Percentiles rank a stretch among this genome's conserved stretches.
Conservation (phyloP, 2,888 invertebrate genomes). For the Idaea aversata region DNA sequence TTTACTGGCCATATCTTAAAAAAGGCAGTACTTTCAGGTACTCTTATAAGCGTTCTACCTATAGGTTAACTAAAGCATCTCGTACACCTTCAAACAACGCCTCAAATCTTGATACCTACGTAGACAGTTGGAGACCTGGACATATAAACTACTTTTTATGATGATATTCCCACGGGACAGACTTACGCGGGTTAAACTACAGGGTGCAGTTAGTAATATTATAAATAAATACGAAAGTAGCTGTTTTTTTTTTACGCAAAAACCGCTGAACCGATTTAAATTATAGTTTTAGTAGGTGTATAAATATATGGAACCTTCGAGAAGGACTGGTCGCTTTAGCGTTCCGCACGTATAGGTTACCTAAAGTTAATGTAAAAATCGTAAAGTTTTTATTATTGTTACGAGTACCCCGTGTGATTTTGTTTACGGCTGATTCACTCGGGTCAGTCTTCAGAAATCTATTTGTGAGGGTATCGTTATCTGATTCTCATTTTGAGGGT, state of each 20-base stretch:
- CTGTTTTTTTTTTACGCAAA: too few species aligned
- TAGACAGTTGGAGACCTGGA: too few species aligned
- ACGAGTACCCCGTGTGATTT: slow-evolving; percentile 9
- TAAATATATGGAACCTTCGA: too few species aligned
- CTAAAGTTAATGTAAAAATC: slow-evolving; percentile 14
- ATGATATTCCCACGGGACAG: too few species aligned
- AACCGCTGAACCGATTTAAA: too few species aligned
- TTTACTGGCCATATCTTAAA: slow-evolving; percentile 20
- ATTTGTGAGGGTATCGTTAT: background rate
- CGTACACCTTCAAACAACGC: background rate
- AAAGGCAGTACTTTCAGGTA: slow-evolving; percentile 19
- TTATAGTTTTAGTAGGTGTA: too few species aligned
- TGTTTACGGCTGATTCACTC: slow-evolving; percentile 7
- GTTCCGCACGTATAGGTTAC: slow-evolving; percentile 6
- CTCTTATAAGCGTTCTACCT: slow-evolving; percentile 16
- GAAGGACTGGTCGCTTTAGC: background rate
- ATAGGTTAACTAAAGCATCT: slow-evolving; percentile 6
- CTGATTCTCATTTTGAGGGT: too few species aligned
- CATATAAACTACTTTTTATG: too few species aligned
- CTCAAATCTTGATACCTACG: background rate
- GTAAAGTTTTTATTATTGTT: slow-evolving; percentile 24
- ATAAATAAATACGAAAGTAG: too few species aligned
- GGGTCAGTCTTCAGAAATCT: slow-evolving; percentile 7
- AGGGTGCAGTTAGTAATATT: too few species aligned
- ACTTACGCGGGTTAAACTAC: too few species aligned